Conservation (phyloP, 2,888 invertebrate genomes). For the Ornithoptera alexandrae region DNA sequence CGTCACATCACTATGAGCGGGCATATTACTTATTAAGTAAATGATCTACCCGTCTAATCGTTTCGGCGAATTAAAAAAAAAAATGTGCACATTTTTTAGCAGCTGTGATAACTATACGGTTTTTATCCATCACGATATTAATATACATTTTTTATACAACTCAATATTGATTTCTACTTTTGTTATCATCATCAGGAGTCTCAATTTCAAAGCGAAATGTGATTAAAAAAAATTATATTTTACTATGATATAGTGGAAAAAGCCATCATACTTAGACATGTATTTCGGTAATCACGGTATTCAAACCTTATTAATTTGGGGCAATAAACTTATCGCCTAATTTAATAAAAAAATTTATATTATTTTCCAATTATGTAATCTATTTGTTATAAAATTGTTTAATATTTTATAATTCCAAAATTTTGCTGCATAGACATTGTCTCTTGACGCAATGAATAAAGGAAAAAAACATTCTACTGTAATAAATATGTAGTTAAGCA, state of each 20-base stretch:
- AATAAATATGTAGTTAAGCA: not conserved
- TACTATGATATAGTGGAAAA: not conserved
- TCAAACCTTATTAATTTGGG: conserved; percentile 5
- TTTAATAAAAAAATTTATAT: not conserved
- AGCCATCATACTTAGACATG: conserved; percentile 24
- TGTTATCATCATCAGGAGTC: too few species aligned
- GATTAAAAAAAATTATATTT: not conserved
- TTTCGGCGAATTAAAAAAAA: too few species aligned
- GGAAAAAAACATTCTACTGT: not conserved
- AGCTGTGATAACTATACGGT: not conserved
- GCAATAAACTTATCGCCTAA: not conserved
- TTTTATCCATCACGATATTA: conserved; percentile 23
- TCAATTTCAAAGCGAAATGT: too few species aligned
- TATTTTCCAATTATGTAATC: not conserved
- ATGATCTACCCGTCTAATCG: too few species aligned
- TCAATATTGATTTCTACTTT: too few species aligned
- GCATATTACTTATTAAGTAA: too few species aligned
- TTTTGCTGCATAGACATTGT: not conserved
- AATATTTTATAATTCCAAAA: not conserved
- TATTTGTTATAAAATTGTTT: not conserved
- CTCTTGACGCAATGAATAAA: not conserved
- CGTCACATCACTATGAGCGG: too few species aligned
- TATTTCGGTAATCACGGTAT: conserved; percentile 26
- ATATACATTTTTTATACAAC: not conserved
- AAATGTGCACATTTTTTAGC: conserved; percentile 18